Evolutionary conservation across 1,140 invertebrate species (phyloP).

Genomic region (Copidosoma floridanum): DNA sequence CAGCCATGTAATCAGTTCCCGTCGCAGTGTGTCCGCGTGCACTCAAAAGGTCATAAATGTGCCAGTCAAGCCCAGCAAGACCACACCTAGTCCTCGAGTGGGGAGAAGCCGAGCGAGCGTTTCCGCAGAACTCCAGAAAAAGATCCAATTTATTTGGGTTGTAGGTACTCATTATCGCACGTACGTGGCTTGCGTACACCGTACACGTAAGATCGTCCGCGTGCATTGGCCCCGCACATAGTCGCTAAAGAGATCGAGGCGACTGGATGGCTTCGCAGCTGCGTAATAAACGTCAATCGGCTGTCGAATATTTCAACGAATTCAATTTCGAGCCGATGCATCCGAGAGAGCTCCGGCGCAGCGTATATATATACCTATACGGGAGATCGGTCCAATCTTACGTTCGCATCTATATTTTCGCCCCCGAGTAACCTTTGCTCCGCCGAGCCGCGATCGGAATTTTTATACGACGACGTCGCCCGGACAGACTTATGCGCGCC

Average conservation of each 20-base stretch:
- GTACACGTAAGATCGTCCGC: background rate
- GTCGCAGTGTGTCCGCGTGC: too few species aligned
- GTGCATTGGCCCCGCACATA: too few species aligned
- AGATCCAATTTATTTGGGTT: conserved; percentile 22
- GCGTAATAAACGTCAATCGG: conserved; percentile 27
- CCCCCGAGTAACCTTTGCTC: background rate
- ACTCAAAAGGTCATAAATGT: too few species aligned
- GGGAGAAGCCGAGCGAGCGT: conserved; percentile 13
- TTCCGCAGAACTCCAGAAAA: conserved; percentile 7
- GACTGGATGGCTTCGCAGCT: background rate
- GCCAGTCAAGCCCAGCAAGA: too few species aligned
- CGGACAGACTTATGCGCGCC: too few species aligned
- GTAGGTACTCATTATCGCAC: conserved; percentile 10
- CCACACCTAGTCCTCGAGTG: too few species aligned
- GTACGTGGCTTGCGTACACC: background rate
- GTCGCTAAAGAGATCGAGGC: too few species aligned
- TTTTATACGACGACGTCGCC: conserved; percentile 8
- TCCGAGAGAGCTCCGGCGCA: background rate
- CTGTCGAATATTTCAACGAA: conserved; percentile 27
- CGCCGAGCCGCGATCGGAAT: conserved; percentile 3
- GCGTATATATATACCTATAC: background rate
- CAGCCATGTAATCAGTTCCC: too few species aligned
- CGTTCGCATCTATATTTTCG: background rate
- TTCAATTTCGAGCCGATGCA: conserved; percentile 23
- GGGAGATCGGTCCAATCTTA: background rate